Conservation (phyloP, 1,140 invertebrate species). For the Cheumatopsyche charites region DNA sequence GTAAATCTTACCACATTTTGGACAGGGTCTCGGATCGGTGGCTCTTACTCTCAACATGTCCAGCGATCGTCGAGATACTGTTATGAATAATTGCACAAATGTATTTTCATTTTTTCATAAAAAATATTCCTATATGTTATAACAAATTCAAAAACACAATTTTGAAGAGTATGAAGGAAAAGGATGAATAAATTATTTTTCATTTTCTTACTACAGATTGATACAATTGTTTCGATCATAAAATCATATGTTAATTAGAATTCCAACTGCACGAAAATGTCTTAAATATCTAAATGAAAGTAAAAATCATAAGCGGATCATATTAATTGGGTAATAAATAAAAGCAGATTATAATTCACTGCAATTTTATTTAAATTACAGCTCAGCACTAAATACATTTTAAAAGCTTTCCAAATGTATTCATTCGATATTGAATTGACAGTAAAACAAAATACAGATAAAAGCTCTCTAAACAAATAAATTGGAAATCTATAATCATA, state of each 20-base stretch:
- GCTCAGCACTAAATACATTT: constrained; percentile 36
- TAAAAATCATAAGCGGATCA: not conserved
- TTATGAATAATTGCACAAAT: constrained; percentile 51
- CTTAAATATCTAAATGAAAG: not conserved
- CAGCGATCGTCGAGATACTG: constrained; percentile 75
- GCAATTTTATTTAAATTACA: constrained; percentile 33
- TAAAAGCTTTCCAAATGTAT: constrained; percentile 28
- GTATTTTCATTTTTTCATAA: too few species aligned
- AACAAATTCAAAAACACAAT: too few species aligned
- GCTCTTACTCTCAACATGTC: constrained; percentile 86
- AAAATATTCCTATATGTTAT: too few species aligned
- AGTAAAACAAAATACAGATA: constrained; percentile 21
- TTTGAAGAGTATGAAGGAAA: too few species aligned
- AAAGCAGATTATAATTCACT: constrained; percentile 6
- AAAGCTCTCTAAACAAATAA: constrained; percentile 12
- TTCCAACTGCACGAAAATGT: constrained; percentile 16
- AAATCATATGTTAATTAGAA: constrained; percentile 7
- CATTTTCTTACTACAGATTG: too few species aligned
- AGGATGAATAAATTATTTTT: too few species aligned
- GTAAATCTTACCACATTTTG: constrained; percentile 92
- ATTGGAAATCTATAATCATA: constrained; percentile 27
- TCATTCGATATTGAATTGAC: constrained; percentile 28
- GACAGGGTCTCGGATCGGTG: constrained; percentile 88
- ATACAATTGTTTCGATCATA: not conserved
- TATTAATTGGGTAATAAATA: not conserved